These are phyloP conservation scores for Penaeus japonicus DNA, from an alignment of 1,140 invertebrate genomes.

Conservation along the genomic window DNA sequence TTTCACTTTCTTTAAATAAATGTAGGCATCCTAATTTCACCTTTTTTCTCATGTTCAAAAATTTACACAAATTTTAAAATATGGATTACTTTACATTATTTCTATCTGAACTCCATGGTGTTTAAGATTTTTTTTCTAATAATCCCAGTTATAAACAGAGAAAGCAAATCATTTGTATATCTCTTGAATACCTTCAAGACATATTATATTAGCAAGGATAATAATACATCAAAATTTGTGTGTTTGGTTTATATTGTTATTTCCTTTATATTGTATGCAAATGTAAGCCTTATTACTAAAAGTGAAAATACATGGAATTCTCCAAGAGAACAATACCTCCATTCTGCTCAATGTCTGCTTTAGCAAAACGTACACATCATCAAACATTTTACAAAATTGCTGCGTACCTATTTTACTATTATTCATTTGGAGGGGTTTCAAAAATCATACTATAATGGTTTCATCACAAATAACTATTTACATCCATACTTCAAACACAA, in stretches of 20 bases:
- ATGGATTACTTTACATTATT: too few relatives aligned
- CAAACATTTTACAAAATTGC: slow-evolving; percentile 3
- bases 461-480: slow-evolving; percentile 4
- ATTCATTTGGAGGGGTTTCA: too few relatives aligned
- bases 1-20: too few relatives aligned
- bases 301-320: slow-evolving; percentile 49
- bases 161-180: too few relatives aligned
- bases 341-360: neutral
- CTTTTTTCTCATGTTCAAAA: too few relatives aligned
- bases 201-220: neutral
- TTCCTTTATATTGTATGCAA: slow-evolving; percentile 21
- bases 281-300: slow-evolving; percentile 37
- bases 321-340: slow-evolving; percentile 19
- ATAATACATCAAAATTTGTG: neutral
- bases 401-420: too few relatives aligned
- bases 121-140: too few relatives aligned
- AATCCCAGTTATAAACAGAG: too few relatives aligned
- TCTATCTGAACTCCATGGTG: too few relatives aligned
- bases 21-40: too few relatives aligned
- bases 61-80: too few relatives aligned
- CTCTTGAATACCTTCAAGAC: neutral
- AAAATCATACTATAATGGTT: neutral
- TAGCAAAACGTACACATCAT: neutral
- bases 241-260: slow-evolving; percentile 25
- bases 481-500: slow-evolving; percentile 38